Evolutionary conservation across 2,113 vertebrate genomes (phyloP), one percentile per base, ranked within the genome.

Genomic region (Aldabrachelys gigantea): DNA sequence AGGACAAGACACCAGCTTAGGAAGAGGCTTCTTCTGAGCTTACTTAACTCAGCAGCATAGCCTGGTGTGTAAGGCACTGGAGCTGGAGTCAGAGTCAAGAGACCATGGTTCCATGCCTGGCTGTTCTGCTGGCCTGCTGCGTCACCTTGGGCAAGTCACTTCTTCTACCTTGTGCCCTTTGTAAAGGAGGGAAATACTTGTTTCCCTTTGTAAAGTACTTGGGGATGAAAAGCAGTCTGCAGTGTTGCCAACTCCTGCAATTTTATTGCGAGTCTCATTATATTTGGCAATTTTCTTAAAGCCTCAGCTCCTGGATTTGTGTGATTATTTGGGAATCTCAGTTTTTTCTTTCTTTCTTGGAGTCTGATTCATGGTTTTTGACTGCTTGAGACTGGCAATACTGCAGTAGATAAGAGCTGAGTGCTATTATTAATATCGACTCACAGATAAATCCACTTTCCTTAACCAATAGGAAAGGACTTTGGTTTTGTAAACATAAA

Each of bases 161-260:
- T 53, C 10, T 80, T 59, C 5, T 44, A 22, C 13, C 6, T 12
- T 78, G 41, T 2, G 2, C 44, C 0, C 1, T 47, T 47, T 5
- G 2, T 3, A 82, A 89, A 10, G 1, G 0, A 0, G 5, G 6
- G 3, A 27, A 41, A 62, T 35, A 31, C 49, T 31, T 44, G 24
- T 41, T 14, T 29, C 54, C 24, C 9, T 19, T 31, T 19, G 38
- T 19, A 7, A 24, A 9, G 75, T 27, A 47, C 41, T 14, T 35
- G 16, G 38, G 69, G 17, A 31, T 11, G 50, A 47, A 31, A 75
- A 44, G 52, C 50, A 8, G 3, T 16, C 53, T 5, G 10, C 17
- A 21, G 38, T 44, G 4, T 47, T 47, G 17, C 25, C 75, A 78
- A 6, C 11, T 29, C 12, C 25, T 78, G 75, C 65, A 21, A 38